Evolutionary conservation across 1,140 invertebrate genomes (phyloP), one percentile per base, ranked within the genome.

Genomic region (Pogonomyrmex barbatus): DNA sequence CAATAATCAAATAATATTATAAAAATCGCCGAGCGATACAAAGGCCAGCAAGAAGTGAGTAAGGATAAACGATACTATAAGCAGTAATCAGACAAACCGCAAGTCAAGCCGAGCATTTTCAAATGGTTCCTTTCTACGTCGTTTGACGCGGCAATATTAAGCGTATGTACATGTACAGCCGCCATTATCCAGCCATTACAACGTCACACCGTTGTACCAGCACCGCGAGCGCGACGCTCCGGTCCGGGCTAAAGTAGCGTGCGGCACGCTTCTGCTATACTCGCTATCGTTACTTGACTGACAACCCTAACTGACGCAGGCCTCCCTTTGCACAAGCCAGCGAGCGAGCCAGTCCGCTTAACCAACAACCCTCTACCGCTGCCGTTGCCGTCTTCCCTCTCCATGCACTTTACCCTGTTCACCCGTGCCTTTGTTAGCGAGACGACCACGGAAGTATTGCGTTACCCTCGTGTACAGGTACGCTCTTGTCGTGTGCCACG

Each of bases 101-200:
- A 30, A 88, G 87, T 86, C 36, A 77, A 76, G 60, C 63, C 84
- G 47, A 67, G 87, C 67, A 71, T 91, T 91, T 91, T 89, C 71
- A 60, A 91, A 85, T 77, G 88, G 85, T 86, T 90, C 75, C 62
- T 92, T 90, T 89, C 24, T 84, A 78, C 87, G 65, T 83, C 73
- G 71, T 85, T 90, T 88, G 87, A 91, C 87, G 83, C 73, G 83
- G 58, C 63, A 60, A 90, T 90, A 89, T 92, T 89, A 91, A 90
- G 67, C 86, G 79, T 89, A 90, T 62, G 78, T 50, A 90, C 89
- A 86, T 77, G 85, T 90, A 90, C 54, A 56, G 60, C 68, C 87
- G 88, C 87, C 86, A 93, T 93, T 93, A 92, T 91, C 90, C 91
- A 91, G 87, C 84, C 88, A 91, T 93, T 91, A 93, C 84, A 73